These are phyloP conservation scores for Zaprionus inermis DNA, from an alignment of 1,140 invertebrate species.

Conservation along the genomic window DNA sequence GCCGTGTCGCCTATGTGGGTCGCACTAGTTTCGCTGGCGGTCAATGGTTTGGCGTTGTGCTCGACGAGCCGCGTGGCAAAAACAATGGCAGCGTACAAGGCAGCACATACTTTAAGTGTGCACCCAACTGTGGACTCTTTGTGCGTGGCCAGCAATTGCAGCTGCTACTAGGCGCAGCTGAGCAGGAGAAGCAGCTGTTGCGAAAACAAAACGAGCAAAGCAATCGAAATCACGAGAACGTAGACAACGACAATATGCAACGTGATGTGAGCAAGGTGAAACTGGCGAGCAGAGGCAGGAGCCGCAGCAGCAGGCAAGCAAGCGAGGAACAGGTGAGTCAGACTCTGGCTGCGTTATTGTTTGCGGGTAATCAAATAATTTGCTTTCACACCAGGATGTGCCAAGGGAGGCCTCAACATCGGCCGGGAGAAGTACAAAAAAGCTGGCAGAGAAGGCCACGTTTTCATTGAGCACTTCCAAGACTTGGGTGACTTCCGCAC, in stretches of 20 bases:
- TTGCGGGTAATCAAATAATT: too few relatives aligned
- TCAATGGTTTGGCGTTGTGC: conserved; percentile 95
- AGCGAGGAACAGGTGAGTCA: conserved; percentile 55
- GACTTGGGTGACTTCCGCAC: conserved; percentile 29
- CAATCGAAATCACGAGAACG: conserved; percentile 7
- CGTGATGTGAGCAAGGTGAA: conserved; percentile 46
- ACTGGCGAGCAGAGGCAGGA: conserved; percentile 29
- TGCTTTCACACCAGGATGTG: conserved; percentile 30
- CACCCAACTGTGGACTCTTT: conserved; percentile 93
- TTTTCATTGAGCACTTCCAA: conserved; percentile 32
- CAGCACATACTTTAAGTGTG: conserved; percentile 93
- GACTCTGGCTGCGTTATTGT: background rate
- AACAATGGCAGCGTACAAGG: conserved; percentile 96
- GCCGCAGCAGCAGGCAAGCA: conserved; percentile 35
- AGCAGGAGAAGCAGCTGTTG: conserved; percentile 83
- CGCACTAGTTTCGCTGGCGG: conserved; percentile 92
- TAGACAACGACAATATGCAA: conserved; percentile 49
- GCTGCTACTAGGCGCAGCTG: conserved; percentile 18
- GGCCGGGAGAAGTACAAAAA: conserved; percentile 7
- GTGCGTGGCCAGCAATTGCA: conserved; percentile 90
- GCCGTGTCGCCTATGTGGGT: conserved; percentile 93
- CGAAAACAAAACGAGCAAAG: conserved; percentile 37
- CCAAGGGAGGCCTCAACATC: conserved; percentile 26
- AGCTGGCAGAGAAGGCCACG: conserved; percentile 16
- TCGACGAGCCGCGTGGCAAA: conserved; percentile 95